phyloP scores from a whole-genome alignment of 1,140 invertebrate species.

The Uloborus diversus region DNA sequence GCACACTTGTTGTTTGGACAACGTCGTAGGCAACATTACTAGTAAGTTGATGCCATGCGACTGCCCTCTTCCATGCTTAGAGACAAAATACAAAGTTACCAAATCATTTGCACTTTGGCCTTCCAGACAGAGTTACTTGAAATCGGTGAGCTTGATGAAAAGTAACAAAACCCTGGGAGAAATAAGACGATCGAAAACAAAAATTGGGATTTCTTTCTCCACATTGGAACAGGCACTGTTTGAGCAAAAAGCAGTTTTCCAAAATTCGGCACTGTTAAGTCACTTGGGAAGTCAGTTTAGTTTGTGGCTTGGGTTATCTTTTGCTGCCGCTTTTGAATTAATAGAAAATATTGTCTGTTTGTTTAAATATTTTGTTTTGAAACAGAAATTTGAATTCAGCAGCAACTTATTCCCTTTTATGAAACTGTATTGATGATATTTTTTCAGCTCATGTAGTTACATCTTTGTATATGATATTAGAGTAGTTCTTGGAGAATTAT shows the following conservation, averaged over 20 bases:
- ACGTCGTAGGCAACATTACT: background rate
- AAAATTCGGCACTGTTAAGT: conserved; percentile 9
- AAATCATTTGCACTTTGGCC: background rate
- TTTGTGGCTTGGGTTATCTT: conserved; percentile 42
- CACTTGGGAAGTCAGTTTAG: conserved; percentile 35
- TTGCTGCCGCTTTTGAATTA: conserved; percentile 23
- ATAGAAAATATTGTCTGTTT: conserved; percentile 2
- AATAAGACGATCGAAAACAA: background rate
- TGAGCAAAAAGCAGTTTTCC: conserved; percentile 8
- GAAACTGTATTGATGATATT: no score
- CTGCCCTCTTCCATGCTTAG: conserved; percentile 12
- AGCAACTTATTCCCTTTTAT: no score
- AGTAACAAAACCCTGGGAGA: background rate
- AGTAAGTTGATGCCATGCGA: background rate
- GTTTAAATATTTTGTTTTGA: background rate
- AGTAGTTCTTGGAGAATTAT: no score
- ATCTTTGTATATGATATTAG: no score
- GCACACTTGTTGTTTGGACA: conserved; percentile 1
- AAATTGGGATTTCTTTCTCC: background rate
- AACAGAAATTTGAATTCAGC: no score
- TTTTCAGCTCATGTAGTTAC: no score
- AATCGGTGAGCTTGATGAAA: background rate
- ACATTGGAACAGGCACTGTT: conserved; percentile 18
- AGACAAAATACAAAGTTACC: background rate
- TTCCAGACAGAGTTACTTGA: background rate